Base-by-base conservation (phyloP, 2,888 invertebrate species). In the Acanthosepion pharaonis region DNA sequence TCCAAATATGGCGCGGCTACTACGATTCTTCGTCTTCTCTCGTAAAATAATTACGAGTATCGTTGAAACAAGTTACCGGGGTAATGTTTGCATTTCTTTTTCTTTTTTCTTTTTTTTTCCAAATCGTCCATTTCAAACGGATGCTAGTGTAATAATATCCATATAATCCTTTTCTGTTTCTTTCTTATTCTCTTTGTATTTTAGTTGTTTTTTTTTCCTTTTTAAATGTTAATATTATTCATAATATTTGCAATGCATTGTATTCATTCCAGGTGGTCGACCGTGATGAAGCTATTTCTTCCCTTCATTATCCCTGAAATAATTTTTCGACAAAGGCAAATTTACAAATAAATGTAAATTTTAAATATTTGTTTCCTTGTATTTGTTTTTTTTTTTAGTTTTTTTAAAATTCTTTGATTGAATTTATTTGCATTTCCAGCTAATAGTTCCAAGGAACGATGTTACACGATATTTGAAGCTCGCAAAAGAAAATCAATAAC, bases 1-100 rank as follows among this genome's bases (percentile, higher is more conserved):
- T 78, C 78, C 78, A 78, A 78, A 78, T 78, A 78, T 78, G 78
- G 78, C 78, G 33, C 78, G 78, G n/a, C 78, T 78, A 78, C 78
- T 78, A 78, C 78, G 78, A 33, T n/a, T 33, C 18, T 78, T 15
- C 9, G 18, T 15, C 9, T 5, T 23, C 2, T 33, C 78, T n/a
- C 78, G 78, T 78, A 78, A 33, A 78, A 78, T n/a, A n/a, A n/a
- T 8, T 6, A n/a, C 28, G 28, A 78, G 9, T 11, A 33, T 11
- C n/a, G n/a, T 0, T 33, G 33, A 78, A n/a, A 11, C 15, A 9
- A 2, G 4, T 78, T 78, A 28, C 0, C 5, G 55, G 18, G 28
- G 53, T 42, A 94, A 94, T 94, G 20, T 15, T 48, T 42, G 42
- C 2, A 6, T 33, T 42, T 33, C 3, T 48, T 33, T 28, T 20